Percentiles rank a stretch among this genome's conserved stretches.
Conservation (phyloP, 30 jellyfish, hydroid and myxozoan genomes). For the Hydra vulgaris region DNA sequence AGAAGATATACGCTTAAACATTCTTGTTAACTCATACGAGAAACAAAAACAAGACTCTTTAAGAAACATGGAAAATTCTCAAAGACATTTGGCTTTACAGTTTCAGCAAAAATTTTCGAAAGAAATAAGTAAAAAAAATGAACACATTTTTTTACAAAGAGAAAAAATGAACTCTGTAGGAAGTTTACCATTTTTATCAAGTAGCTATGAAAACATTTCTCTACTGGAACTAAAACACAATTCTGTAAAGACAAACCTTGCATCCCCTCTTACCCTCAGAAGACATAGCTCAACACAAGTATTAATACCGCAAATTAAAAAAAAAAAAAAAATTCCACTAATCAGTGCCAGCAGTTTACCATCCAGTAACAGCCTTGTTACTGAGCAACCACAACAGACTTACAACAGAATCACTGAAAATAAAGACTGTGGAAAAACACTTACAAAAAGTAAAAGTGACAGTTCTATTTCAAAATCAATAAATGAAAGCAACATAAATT, state of each 20-base stretch:
- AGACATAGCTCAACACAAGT: background rate
- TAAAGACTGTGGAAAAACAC: background rate
- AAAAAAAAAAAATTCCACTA: background rate
- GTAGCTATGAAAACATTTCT: background rate
- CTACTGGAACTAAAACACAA: background rate
- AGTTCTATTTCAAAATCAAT: background rate
- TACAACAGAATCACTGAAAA: background rate
- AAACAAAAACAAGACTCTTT: slow-evolving; percentile 3
- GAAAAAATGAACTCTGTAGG: background rate
- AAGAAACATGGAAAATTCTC: background rate
- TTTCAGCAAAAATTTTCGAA: background rate
- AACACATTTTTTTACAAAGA: background rate
- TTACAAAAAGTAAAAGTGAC: background rate
- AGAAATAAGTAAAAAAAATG: background rate
- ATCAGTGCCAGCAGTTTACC: background rate
- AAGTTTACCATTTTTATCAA: background rate
- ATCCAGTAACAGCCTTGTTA: background rate
- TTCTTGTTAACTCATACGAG: background rate
- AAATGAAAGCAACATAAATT: background rate
- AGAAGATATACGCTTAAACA: slow-evolving; percentile 2
- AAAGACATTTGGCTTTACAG: background rate
- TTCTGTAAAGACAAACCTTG: background rate
- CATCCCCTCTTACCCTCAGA: background rate
- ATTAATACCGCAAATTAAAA: background rate
- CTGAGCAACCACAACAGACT: background rate